phyloP scores from a whole-genome alignment of 2,888 invertebrate genomes.

The Hofmannophila pseudospretella region DNA sequence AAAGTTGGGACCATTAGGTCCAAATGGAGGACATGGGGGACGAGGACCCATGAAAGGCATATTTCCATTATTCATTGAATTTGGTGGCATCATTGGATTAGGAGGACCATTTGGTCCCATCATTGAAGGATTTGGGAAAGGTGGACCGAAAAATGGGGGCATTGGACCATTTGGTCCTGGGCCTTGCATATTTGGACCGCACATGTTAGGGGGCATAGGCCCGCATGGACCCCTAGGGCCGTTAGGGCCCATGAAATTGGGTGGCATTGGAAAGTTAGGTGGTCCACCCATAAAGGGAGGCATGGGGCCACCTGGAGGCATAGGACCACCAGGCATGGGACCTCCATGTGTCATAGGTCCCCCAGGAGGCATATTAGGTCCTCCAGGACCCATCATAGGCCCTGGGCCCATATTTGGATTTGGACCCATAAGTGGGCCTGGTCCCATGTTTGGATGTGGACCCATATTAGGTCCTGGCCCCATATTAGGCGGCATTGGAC shows the following conservation, averaged over 20 bases:
- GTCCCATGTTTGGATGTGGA: conserved; percentile 16
- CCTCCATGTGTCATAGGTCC: conserved; percentile 24
- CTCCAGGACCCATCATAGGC: conserved; percentile 22
- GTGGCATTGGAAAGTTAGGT: conserved; percentile 59
- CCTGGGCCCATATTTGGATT: conserved; percentile 19
- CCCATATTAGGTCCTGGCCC: conserved; percentile 16
- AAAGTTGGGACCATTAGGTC: conserved; percentile 32
- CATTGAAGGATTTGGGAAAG: conserved; percentile 34
- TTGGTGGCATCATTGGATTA: conserved; percentile 29
- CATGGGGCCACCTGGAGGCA: conserved; percentile 28
- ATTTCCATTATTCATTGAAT: conserved; percentile 33
- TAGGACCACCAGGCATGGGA: conserved; percentile 18
- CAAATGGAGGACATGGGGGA: no score
- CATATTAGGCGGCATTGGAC: conserved; percentile 20
- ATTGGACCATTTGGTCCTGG: conserved; percentile 41
- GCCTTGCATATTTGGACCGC: conserved; percentile 22
- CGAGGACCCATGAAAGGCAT: conserved; percentile 59
- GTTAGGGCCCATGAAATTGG: conserved; percentile 61
- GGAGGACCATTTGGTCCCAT: conserved; percentile 40
- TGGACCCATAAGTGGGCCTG: conserved; percentile 12
- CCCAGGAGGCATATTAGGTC: conserved; percentile 23
- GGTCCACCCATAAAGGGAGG: conserved; percentile 53
- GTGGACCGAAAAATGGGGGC: conserved; percentile 40
- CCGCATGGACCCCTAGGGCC: conserved; percentile 33
- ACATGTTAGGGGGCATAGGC: conserved; percentile 38